phyloP scores from a whole-genome alignment of 2,888 invertebrate genomes.

The Myopa testacea region DNA sequence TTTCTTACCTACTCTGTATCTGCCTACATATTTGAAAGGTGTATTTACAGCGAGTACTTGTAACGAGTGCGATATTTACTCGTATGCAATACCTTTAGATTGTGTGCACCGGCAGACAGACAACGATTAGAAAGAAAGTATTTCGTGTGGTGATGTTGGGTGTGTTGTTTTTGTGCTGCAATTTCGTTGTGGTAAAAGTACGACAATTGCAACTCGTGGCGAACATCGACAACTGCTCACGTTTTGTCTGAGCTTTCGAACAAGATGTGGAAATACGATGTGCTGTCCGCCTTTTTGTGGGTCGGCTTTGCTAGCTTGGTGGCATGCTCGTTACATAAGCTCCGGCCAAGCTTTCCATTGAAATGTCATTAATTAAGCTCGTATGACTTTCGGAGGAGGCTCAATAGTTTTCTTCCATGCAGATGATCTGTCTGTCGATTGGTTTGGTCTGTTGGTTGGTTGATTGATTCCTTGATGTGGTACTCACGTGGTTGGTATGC shows the following conservation, averaged over 20 bases:
- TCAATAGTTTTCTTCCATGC: neutral
- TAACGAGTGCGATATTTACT: no score
- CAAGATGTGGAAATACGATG: neutral
- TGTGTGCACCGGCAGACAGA: no score
- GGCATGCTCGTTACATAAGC: neutral
- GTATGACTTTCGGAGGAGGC: neutral
- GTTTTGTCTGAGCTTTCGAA: neutral
- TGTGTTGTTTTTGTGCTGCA: neutral
- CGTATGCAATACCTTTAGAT: no score
- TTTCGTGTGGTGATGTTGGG: neutral
- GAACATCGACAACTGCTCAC: neutral
- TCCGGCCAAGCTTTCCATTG: neutral
- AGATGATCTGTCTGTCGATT: neutral
- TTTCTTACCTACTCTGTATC: neutral
- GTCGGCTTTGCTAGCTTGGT: neutral
- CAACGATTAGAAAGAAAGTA: neutral
- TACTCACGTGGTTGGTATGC: neutral
- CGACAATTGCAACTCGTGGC: neutral
- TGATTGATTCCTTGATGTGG: neutral
- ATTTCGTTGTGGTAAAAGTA: neutral
- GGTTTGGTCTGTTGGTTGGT: neutral
- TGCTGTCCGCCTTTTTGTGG: no score
- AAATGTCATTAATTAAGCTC: constrained; percentile 8
- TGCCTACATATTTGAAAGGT: neutral
- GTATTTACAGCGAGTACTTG: neutral